These are phyloP conservation scores for Arctopsyche grandis DNA, from an alignment of 1,140 invertebrate genomes.

Conservation along the genomic window DNA sequence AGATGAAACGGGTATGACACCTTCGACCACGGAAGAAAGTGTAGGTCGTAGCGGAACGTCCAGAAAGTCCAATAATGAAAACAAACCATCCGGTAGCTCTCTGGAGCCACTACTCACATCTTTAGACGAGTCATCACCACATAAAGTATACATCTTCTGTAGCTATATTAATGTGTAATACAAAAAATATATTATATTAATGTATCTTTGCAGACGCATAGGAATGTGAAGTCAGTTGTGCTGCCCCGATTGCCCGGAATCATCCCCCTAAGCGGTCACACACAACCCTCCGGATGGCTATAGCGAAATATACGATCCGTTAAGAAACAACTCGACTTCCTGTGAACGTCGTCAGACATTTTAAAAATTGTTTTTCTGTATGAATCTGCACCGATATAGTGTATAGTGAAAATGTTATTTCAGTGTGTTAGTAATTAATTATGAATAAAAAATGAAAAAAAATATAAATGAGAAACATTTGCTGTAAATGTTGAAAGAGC, in stretches of 20 bases:
- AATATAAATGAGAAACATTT: conserved; percentile 10
- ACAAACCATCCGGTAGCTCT: conserved; percentile 57
- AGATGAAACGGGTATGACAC: conserved; percentile 59
- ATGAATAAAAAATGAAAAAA: background rate
- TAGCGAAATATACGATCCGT: conserved; percentile 53
- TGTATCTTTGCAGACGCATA: conserved; percentile 46
- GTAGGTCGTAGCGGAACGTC: conserved; percentile 55
- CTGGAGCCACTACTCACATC: conserved; percentile 59
- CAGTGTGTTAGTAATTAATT: conserved; percentile 28
- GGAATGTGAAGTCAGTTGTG: conserved; percentile 52
- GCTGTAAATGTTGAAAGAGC: conserved; percentile 37
- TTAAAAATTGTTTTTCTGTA: conserved; percentile 18
- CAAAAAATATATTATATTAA: too few species aligned
- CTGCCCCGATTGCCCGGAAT: conserved; percentile 70
- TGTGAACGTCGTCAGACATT: background rate
- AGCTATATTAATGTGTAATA: background rate
- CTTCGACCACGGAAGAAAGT: conserved; percentile 68
- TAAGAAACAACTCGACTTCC: background rate
- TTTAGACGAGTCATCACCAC: conserved; percentile 52
- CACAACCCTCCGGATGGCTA: conserved; percentile 72
- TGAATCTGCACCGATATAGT: conserved; percentile 37
- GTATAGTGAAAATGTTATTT: conserved; percentile 43
- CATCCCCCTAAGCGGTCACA: conserved; percentile 72
- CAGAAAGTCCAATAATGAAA: conserved; percentile 42
- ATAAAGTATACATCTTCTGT: conserved; percentile 39